Percentiles rank a stretch among this genome's conserved stretches.
Evolutionary conservation across 1,140 invertebrate species (phyloP).

Genomic region (Leptinotarsa undecemlineata): DNA sequence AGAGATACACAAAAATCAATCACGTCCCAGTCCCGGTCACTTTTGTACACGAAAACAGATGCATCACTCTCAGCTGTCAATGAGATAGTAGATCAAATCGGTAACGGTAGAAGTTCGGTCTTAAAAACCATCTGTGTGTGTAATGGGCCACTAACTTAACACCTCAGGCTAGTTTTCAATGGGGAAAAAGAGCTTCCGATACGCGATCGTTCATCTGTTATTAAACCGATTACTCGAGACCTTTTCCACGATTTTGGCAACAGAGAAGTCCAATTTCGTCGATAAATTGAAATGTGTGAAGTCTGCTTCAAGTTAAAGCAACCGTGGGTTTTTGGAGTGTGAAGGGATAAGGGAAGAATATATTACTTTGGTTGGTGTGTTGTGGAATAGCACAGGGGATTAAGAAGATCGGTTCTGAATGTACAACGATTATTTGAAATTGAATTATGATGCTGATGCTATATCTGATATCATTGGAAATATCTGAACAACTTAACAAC

Average conservation of each 20-base stretch:
- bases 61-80: conserved; percentile 48
- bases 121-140: background rate
- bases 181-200: conserved; percentile 39
- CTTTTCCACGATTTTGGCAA: conserved; percentile 38
- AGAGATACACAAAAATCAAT: conserved; percentile 47
- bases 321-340: conserved; percentile 11
- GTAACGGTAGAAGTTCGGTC: background rate
- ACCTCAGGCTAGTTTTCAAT: conserved; percentile 37
- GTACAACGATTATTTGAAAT: background rate
- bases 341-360: background rate
- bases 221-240: conserved; percentile 47
- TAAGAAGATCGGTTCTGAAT: background rate
- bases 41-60: conserved; percentile 46
- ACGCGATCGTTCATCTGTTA: conserved; percentile 40
- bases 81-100: conserved; percentile 34
- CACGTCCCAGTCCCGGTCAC: conserved; percentile 46
- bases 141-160: conserved; percentile 25
- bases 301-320: conserved; percentile 13
- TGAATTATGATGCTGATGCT: background rate
- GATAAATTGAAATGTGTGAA: conserved; percentile 28
- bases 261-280: conserved; percentile 33
- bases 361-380: conserved; percentile 4
- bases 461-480: too few species aligned
- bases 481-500: too few species aligned
- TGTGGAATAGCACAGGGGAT: background rate